Evolutionary conservation across 1,140 invertebrate species (phyloP), one percentile per base, ranked within the genome.

Genomic region (Ganaspis sp.): DNA sequence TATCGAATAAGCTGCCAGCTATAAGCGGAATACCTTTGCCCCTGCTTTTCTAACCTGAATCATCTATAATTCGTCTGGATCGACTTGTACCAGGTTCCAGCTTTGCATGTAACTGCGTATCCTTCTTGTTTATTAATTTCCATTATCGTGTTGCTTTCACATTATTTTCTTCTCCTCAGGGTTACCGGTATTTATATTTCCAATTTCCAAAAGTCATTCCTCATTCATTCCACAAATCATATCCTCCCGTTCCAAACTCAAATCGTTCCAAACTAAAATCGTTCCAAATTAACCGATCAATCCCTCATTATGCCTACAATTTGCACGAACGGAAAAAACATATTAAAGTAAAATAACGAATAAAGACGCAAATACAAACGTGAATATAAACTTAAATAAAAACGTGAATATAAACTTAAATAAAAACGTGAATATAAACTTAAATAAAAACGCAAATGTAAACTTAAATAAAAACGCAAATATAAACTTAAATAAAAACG

Each of bases 1-100:
- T 87, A 89, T 90, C 81, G 83, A 85, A 87, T 81, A 81, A 84
- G 69, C 81, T 58, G 75, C 23, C 74, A 54, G 72, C 69, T 73
- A 73, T 11, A 37, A 73, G 72, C 72, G 49, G 37, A 73, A 73
- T 73, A 53, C 72, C 23, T 45, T 64, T 42, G 19, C 64, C 17
- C 64, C 64, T 38, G 64, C 26, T 37, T 37, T 69, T 34, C 64
- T 34, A 69, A 8, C 26, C 64, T 34, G 4, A 34, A 69, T 34
- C 21, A n/a, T 21, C 9, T 54, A 54, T 54, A 54, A 54, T 54
- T 54, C 53, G 53, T 54, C 53, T 23, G 53, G 53, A 54, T 38
- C 64, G 64, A 19, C 23, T 69, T 69, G 64, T 69, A n/a, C 34
- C 34, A 34, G 26, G 26, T 38, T 69, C 64, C 37, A n/a, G 17